These are phyloP conservation scores for Pseudomyrmex cubaensis DNA, from an alignment of 1,140 invertebrate species.

Conservation along the genomic window DNA sequence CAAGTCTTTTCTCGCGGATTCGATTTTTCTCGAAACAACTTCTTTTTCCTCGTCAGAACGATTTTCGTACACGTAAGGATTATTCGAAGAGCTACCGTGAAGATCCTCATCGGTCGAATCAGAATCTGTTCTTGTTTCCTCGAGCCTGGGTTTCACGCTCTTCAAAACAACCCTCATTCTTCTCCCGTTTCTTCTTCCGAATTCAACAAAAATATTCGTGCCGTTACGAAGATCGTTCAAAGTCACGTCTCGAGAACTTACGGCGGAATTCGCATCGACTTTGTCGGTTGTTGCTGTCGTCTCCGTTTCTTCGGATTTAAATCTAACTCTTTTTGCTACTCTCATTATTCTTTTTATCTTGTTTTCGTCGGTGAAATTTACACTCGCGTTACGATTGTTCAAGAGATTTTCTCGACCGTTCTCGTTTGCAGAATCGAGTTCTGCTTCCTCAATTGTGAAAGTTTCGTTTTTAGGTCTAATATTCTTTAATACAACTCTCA, in stretches of 20 bases:
- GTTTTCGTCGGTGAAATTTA: not conserved
- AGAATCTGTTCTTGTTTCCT: not conserved
- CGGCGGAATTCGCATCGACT: not conserved
- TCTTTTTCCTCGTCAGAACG: not conserved
- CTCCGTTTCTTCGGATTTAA: not conserved
- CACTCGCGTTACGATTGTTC: not conserved
- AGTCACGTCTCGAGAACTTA: not conserved
- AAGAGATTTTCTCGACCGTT: not conserved
- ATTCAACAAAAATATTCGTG: not conserved
- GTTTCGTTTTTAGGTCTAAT: not conserved
- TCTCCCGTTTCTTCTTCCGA: not conserved
- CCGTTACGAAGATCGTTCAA: not conserved
- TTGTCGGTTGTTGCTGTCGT: not conserved
- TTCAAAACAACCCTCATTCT: conserved; percentile 23
- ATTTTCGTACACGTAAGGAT: not conserved
- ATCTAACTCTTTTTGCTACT: not conserved
- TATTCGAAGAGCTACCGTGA: not conserved
- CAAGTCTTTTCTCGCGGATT: not conserved
- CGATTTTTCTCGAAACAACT: not conserved
- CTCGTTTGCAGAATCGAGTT: not conserved
- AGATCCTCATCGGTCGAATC: not conserved
- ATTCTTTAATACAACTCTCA: conserved; percentile 22
- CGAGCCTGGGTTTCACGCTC: not conserved
- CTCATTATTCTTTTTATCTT: not conserved
- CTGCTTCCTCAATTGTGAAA: not conserved